Evolutionary conservation across 2,797 vertebrate genomes (phyloP).

Genomic region (Chrosomus eos): DNA sequence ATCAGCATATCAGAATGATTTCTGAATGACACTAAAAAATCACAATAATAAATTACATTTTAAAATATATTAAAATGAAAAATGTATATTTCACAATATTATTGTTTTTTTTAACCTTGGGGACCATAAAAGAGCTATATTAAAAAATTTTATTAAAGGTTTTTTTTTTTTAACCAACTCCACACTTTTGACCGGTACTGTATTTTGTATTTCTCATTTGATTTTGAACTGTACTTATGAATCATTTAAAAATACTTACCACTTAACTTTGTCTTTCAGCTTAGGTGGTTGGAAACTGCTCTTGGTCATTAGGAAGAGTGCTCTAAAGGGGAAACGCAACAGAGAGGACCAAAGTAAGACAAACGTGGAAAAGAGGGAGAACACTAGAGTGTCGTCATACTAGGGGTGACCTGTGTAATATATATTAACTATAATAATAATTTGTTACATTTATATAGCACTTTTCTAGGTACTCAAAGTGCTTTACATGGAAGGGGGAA

Average conservation of each 20-base stretch:
- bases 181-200: neutral
- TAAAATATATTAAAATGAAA: neutral
- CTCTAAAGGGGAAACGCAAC: conserved; percentile 74
- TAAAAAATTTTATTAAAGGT: too few relatives aligned
- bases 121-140: too few relatives aligned
- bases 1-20: neutral
- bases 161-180: too few relatives aligned
- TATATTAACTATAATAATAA: too few relatives aligned
- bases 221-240: neutral
- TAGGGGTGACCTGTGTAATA: neutral
- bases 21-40: neutral
- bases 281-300: conserved; percentile 99
- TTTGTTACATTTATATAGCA: too few relatives aligned
- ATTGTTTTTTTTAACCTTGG: neutral
- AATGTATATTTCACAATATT: neutral
- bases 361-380: neutral
- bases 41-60: neutral
- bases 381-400: neutral
- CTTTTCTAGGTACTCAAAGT: too few relatives aligned
- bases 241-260: conserved; percentile 73
- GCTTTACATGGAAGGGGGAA: too few relatives aligned
- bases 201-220: neutral
- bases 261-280: conserved; percentile 97
- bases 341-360: neutral
- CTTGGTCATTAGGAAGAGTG: conserved; percentile 98